These are phyloP conservation scores for Anorthoa munda DNA, from an alignment of 2,888 invertebrate species.

Conservation along the genomic window DNA sequence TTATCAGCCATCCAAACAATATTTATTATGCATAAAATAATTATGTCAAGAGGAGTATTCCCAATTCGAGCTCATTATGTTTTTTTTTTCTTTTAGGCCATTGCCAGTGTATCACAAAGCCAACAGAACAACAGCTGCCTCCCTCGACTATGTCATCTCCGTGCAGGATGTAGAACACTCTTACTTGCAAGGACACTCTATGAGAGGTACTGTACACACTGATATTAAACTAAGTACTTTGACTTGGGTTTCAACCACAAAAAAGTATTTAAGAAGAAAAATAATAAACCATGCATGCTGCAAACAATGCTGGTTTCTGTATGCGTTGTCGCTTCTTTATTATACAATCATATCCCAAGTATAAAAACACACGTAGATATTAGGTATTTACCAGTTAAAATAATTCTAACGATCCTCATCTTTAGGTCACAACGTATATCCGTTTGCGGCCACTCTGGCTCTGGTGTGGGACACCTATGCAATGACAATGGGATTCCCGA, in stretches of 20 bases:
- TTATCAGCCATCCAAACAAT: too few relatives aligned
- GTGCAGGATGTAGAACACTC: conserved; percentile 90
- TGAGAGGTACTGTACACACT: conserved; percentile 91
- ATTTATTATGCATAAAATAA: too few relatives aligned
- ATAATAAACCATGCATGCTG: too few relatives aligned
- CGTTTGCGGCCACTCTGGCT: conserved; percentile 94
- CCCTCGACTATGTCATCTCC: conserved; percentile 45
- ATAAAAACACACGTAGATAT: not conserved
- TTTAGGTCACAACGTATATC: conserved; percentile 92
- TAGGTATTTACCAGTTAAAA: not conserved
- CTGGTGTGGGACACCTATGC: conserved; percentile 93
- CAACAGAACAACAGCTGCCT: conserved; percentile 22
- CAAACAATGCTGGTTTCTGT: not conserved
- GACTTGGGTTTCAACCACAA: too few relatives aligned
- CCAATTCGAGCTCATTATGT: not conserved
- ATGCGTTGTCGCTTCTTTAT: not conserved
- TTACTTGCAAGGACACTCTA: conserved; percentile 93
- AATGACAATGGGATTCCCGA: conserved; percentile 88
- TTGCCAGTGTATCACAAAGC: conserved; percentile 27
- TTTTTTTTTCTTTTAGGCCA: conserved; percentile 49
- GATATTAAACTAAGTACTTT: not conserved
- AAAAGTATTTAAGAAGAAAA: too few relatives aligned
- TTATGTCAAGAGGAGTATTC: too few relatives aligned
- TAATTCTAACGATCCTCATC: not conserved
- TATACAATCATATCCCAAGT: not conserved